Base-by-base conservation (phyloP, 2,888 invertebrate species). In the Dolichopus griseipennis region DNA sequence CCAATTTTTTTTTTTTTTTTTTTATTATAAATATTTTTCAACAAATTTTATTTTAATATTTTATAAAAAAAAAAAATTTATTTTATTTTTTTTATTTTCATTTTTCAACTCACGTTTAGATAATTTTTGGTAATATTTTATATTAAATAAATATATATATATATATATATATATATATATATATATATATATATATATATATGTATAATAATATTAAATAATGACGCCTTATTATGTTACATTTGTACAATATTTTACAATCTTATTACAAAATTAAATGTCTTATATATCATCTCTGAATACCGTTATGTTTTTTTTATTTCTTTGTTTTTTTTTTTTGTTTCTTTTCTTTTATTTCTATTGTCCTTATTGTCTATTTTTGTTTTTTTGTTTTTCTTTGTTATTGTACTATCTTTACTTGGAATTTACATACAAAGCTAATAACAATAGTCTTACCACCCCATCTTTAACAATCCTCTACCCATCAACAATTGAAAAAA, bases 211-310 rank as follows among this genome's bases (percentile, higher is more conserved):
- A 52, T 52, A 52, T 52, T 52, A 63, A 70, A 70, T 71, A 71
- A 71, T 70, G 67, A 70, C 71, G 71, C 69, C 71, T 71, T 71
- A 71, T 71, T 70, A 71, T 65, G 64, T 69, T 69, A 69, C 71
- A 68, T 71, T 71, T 68, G 71, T 71, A 69, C 69, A 69, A 27
- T 63, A 27, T 63, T 22, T 71, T 67, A 68, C 68, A 69, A 71
- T 71, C 71, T 71, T 71, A 70, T 71, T 71, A 71, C 68, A 37
- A 70, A 71, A 71, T 71, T 71, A 71, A 71, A 71, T 70, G 71
- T 69, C 69, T 71, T 70, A 71, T 70, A 69, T 70, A 69, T 71
- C 22, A 62, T 62, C 22, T 27, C 18, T 18, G 22, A 27, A 27
- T 27, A 20, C 9, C 5, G 8, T 52, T 52, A 4, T 18, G 8